Conservation (phyloP, 2,888 invertebrate genomes). For the Dasypogon diadema region DNA sequence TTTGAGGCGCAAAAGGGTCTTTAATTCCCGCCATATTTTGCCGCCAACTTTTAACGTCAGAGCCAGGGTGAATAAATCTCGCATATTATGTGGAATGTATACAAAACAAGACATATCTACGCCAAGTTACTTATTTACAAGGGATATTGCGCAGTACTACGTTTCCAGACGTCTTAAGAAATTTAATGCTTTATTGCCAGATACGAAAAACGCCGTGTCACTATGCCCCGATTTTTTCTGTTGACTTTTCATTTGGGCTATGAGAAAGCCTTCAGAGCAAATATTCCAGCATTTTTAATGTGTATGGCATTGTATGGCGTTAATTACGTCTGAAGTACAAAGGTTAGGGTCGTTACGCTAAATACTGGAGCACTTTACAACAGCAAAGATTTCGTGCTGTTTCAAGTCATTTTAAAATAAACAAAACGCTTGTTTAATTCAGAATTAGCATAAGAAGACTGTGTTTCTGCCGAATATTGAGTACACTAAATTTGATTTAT, state of each 20-base stretch:
- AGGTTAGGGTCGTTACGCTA: no score
- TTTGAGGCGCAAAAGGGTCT: conserved; percentile 22
- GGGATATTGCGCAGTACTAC: conserved; percentile 1
- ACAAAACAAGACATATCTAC: conserved; percentile 2
- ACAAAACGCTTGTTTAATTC: no score
- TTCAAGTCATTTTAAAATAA: no score
- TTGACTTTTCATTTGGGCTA: background rate
- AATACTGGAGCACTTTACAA: no score
- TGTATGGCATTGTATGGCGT: no score
- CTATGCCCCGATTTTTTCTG: background rate
- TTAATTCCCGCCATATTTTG: conserved; percentile 31
- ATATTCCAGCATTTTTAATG: background rate
- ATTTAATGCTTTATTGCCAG: background rate
- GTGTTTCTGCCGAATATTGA: no score
- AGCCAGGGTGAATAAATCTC: conserved; percentile 40
- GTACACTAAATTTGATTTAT: no score
- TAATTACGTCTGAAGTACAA: no score
- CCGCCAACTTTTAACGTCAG: conserved; percentile 32
- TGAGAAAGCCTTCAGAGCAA: background rate
- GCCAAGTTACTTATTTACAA: background rate
- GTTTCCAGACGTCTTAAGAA: background rate
- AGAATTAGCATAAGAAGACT: no score
- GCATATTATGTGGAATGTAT: background rate
- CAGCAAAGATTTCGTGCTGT: no score
- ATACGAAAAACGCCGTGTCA: background rate